A percentile compares a stretch with the other conserved stretches of the same genome.
phyloP scores from a whole-genome alignment of 2,888 invertebrate genomes.

The Pterostichus madidus region DNA sequence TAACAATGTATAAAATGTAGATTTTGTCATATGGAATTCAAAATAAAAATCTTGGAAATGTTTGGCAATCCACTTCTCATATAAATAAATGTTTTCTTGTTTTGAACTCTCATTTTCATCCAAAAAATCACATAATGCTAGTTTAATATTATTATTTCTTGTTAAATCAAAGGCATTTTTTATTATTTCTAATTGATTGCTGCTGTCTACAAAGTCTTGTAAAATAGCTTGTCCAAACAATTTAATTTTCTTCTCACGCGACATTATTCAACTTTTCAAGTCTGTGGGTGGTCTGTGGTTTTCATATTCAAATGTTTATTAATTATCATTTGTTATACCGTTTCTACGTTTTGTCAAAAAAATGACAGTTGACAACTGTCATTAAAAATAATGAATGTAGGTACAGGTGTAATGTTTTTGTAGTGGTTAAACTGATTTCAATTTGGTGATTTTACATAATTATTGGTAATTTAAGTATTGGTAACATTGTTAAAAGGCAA shows the following conservation, averaged over 20 bases:
- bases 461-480: conserved; percentile 20
- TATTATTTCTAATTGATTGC: background rate
- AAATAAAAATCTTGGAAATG: conserved; percentile 18
- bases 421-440: background rate
- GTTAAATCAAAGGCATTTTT: background rate
- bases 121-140: background rate
- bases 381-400: conserved; percentile 3
- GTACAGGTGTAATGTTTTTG: background rate
- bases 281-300: too few species aligned
- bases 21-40: conserved; percentile 37
- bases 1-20: conserved; percentile 39
- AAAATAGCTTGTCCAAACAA: conserved; percentile 16
- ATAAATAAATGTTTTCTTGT: background rate
- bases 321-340: background rate
- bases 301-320: too few species aligned
- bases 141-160: background rate
- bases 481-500: conserved; percentile 36
- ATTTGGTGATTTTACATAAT: background rate
- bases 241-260: conserved; percentile 15
- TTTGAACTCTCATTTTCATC: background rate
- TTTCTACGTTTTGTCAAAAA: background rate
- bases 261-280: conserved; percentile 3
- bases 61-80: conserved; percentile 2
- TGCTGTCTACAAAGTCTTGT: conserved; percentile 27
- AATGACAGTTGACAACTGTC: background rate